Base-by-base conservation (phyloP, 1,140 invertebrate species). In the Lineus longissimus region DNA sequence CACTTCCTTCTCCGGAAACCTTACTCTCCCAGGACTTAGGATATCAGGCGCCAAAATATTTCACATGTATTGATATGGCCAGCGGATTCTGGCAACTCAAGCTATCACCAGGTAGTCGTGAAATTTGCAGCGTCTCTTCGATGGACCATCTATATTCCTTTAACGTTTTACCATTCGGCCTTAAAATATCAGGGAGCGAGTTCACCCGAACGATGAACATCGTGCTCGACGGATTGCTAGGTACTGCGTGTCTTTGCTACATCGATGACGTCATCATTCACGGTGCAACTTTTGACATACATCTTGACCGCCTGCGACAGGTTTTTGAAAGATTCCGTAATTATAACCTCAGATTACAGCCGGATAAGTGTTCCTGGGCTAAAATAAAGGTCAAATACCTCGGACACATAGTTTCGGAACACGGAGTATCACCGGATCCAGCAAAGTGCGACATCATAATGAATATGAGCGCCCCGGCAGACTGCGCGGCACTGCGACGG, bases 51-150 rank as follows among this genome's bases (percentile, higher is more conserved):
- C 33, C 66, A 7, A 64, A 59, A 31, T 70, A 61, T 19, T 76
- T 69, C 47, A 71, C 65, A 9, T 59, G 40, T 2, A 13, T 73
- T 15, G 72, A 75, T 47, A 47, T 74, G 23, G 66, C 57, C 29
- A 41, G 15, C 7, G 77, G 78, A 7, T 78, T 70, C 56, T 80
- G 79, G 79, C 83, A 84, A 59, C 67, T 85, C 4, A 58, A 55
- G 30, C 59, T 86, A 17, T 55, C 75, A 6, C 13, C 61, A 15
- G 31, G 58, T 7, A 36, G 41, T 1, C 59, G 19, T 54, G 55
- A 55, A 31, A 65, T 64, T 65, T 63, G 65, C 33, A 58, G 62
- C 13, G 67, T 68, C 22, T 23, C 27, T 31, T 55, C 63, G 2
- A 60, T 60, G 29, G 6, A 47, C 22, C 55, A 57, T 40, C 22